These are phyloP conservation scores for Dipodomys stephensi DNA, from an alignment of 2,113 vertebrate species.

Conservation along the genomic window DNA sequence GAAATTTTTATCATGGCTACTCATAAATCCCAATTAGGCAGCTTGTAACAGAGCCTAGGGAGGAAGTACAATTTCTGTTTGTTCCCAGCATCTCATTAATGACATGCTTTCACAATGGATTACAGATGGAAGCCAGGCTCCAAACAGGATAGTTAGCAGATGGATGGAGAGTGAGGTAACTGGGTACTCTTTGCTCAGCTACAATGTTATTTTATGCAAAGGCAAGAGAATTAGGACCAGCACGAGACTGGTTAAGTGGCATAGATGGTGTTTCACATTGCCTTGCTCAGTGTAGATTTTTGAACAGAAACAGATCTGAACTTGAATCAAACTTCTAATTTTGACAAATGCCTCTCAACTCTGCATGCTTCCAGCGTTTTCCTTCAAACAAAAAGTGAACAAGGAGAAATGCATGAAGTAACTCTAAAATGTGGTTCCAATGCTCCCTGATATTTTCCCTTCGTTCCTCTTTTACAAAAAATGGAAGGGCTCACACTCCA, in stretches of 20 bases:
- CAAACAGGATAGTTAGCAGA: constrained; percentile 31
- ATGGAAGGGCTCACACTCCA: background rate
- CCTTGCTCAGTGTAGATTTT: background rate
- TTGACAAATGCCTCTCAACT: background rate
- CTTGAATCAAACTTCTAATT: background rate
- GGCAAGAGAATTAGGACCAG: background rate
- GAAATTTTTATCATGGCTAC: constrained; percentile 37
- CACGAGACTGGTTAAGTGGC: background rate
- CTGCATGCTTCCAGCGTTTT: background rate
- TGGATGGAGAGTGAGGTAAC: background rate
- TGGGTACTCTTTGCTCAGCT: background rate
- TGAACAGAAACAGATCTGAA: background rate
- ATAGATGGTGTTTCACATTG: fast-evolving
- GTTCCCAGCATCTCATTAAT: constrained; percentile 66
- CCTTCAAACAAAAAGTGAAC: background rate
- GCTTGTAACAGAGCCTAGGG: background rate
- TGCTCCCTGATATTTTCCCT: background rate
- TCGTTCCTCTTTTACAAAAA: background rate
- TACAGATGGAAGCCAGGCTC: constrained; percentile 39
- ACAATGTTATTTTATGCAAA: background rate
- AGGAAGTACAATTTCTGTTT: constrained; percentile 44
- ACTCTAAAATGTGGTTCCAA: background rate
- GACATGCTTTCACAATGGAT: constrained; percentile 26
- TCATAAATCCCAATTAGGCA: constrained; percentile 77
- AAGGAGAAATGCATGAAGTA: background rate